phyloP scores from a whole-genome alignment of 2,113 vertebrate species.

The Brachionichthys hirsutus region DNA sequence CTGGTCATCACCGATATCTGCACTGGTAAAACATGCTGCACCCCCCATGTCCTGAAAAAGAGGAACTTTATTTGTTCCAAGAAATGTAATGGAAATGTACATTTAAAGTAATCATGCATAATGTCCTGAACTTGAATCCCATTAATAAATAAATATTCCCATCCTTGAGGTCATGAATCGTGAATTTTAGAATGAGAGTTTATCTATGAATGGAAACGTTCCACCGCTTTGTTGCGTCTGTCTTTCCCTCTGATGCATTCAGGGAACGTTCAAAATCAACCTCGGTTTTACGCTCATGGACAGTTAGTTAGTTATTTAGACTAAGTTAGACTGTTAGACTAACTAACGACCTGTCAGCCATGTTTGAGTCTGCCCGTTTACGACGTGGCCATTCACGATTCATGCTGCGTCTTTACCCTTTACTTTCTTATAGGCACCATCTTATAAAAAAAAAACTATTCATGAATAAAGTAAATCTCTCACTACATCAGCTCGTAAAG shows the following conservation, averaged over 20 bases:
- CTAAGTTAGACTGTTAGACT: too few species aligned
- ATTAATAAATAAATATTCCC: conserved; percentile 51
- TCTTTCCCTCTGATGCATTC: background rate
- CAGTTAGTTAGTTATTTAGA: too few species aligned
- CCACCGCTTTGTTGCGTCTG: background rate
- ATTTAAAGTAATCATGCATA: too few species aligned
- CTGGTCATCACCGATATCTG: conserved; percentile 28
- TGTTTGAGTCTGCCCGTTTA: conserved; percentile 16
- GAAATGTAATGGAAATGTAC: too few species aligned
- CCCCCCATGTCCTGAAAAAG: conserved; percentile 1
- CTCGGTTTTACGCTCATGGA: too few species aligned
- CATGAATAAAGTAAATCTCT: conserved; percentile 2
- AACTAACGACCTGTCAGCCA: background rate
- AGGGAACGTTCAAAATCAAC: background rate
- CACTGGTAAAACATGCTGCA: background rate
- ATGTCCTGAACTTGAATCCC: conserved; percentile 56
- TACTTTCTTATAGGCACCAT: background rate
- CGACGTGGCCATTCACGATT: conserved; percentile 12
- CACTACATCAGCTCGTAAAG: background rate
- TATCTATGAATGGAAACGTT: background rate
- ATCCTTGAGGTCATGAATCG: conserved; percentile 4
- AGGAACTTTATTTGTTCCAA: background rate
- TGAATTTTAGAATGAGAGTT: conserved; percentile 7
- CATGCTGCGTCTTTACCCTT: background rate
- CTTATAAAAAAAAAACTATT: background rate